phyloP scores from a whole-genome alignment of 2,113 vertebrate species.

The Callaeas wilsoni region DNA sequence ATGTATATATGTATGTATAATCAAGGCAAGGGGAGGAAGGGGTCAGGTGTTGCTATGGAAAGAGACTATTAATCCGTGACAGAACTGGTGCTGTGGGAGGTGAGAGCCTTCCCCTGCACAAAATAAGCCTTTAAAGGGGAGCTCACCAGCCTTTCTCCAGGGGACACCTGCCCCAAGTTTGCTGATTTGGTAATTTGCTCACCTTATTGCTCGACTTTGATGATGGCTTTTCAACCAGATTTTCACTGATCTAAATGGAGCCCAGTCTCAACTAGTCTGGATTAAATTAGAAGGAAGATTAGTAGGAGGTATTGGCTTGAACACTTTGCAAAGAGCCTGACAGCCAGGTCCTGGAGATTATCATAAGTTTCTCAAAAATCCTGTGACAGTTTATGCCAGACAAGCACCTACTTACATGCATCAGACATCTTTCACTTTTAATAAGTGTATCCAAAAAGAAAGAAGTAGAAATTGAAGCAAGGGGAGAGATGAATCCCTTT shows the following conservation, averaged over 20 bases:
- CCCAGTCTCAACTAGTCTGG: not conserved
- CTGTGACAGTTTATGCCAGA: not conserved
- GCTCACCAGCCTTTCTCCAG: not conserved
- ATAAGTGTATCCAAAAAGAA: not conserved
- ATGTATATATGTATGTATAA: constrained; percentile 31
- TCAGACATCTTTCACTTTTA: not conserved
- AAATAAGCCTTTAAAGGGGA: not conserved
- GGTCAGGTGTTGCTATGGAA: constrained; percentile 51
- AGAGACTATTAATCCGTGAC: constrained; percentile 8
- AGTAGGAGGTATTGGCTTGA: not conserved
- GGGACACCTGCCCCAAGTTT: not conserved
- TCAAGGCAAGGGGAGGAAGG: not conserved
- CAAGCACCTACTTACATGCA: not conserved
- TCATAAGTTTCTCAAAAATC: not conserved
- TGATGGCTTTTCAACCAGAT: not conserved
- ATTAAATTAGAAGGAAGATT: not conserved
- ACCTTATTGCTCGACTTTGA: not conserved
- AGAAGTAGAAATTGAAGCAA: not conserved
- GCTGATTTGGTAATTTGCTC: not conserved
- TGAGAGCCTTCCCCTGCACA: not conserved
- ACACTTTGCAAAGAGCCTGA: not conserved
- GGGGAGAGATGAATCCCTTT: not conserved
- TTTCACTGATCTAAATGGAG: not conserved
- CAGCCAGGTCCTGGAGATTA: not conserved
- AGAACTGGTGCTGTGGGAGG: not conserved